Evolutionary conservation across 2,113 vertebrate species (phyloP).

Genomic region (Corythornis cristatus): DNA sequence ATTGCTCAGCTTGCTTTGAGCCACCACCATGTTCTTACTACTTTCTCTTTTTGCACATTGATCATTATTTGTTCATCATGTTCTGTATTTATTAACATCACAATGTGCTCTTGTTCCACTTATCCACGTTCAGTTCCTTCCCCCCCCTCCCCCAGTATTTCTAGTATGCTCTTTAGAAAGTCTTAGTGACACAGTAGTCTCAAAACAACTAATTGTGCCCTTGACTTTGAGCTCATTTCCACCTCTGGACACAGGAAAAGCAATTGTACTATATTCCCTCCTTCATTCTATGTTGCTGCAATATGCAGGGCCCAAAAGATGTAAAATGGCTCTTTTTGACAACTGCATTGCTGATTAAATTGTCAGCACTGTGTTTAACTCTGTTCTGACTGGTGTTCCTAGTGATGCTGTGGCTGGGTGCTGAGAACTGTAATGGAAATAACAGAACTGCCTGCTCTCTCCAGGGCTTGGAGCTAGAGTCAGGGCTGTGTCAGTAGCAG

Average conservation of each 20-base stretch:
- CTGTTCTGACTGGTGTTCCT: rapidly evolving
- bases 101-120: background rate
- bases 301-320: background rate
- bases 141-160: background rate
- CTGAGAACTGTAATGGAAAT: background rate
- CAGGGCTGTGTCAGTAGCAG: background rate
- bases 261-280: background rate
- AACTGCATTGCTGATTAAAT: background rate
- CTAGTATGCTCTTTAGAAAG: background rate
- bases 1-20: background rate
- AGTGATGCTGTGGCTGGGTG: background rate
- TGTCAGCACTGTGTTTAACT: background rate
- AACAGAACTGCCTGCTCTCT: background rate
- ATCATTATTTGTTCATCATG: background rate
- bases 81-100: background rate
- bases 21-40: background rate
- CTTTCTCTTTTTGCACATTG: background rate
- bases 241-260: background rate
- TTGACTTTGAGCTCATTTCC: background rate
- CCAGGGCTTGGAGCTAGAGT: background rate
- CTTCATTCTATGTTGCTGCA: rapidly evolving
- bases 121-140: background rate
- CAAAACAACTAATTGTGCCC: background rate
- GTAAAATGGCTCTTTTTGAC: background rate
- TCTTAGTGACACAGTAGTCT: background rate